A percentile compares a stretch with the other conserved stretches of the same genome.
Conservation (phyloP, 2,113 vertebrate genomes). For the Emydura subglobosa region DNA sequence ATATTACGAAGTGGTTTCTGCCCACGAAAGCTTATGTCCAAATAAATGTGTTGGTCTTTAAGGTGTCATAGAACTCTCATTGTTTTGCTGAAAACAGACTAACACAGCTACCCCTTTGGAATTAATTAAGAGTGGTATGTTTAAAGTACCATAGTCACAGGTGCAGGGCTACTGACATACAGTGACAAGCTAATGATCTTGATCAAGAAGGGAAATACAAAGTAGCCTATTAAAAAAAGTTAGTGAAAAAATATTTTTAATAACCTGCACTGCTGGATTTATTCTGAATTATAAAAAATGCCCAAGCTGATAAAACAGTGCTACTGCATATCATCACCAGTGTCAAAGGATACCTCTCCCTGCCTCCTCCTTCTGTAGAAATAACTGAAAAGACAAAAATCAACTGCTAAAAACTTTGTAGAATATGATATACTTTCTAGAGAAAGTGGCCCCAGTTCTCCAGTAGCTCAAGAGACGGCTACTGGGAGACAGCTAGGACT, state of each 20-base stretch:
- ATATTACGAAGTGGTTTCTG: too few species aligned
- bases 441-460: neutral
- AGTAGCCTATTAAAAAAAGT: neutral
- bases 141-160: neutral
- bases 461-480: neutral
- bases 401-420: neutral
- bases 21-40: too few species aligned
- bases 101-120: too few species aligned
- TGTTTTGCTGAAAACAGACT: too few species aligned
- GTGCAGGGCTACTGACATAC: neutral
- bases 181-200: neutral
- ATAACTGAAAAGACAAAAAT: neutral
- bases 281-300: neutral
- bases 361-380: neutral
- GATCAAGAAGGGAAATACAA: neutral
- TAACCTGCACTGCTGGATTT: neutral
- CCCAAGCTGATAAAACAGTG: neutral
- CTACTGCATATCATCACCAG: neutral
- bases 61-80: too few species aligned
- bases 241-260: neutral
- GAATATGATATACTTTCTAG: neutral
- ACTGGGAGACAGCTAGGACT: accelerated
- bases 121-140: neutral
- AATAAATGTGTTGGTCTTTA: too few species aligned
- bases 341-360: neutral